Percentiles rank a stretch among this genome's conserved stretches.
Evolutionary conservation across 1,140 invertebrate species (phyloP).

Genomic region (Drosophila erecta): DNA sequence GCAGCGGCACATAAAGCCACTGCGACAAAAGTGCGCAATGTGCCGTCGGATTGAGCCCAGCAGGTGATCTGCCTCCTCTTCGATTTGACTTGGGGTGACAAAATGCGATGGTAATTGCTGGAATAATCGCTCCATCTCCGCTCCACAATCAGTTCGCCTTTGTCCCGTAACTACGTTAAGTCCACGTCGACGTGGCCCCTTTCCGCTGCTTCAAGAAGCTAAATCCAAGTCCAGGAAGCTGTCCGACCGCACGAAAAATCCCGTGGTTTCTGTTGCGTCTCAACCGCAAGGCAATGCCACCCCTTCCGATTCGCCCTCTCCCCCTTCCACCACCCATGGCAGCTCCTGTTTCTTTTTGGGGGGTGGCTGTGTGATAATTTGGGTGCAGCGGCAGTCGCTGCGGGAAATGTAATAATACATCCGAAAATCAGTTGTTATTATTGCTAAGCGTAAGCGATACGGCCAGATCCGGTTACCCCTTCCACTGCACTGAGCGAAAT

Average conservation of each 20-base stretch:
- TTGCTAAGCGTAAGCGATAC: conserved; percentile 78
- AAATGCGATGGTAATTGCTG: conserved; percentile 74
- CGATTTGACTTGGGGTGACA: conserved; percentile 52
- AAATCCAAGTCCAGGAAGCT: conserved; percentile 29
- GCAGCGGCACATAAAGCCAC: neutral
- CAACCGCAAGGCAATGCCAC: conserved; percentile 40
- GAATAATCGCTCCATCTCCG: conserved; percentile 41
- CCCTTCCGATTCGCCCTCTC: neutral
- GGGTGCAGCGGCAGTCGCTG: conserved; percentile 63
- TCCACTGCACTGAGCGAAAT: conserved; percentile 19
- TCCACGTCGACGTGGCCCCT: conserved; percentile 4
- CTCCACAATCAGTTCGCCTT: conserved; percentile 60
- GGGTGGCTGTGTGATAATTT: conserved; percentile 78
- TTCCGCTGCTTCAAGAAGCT: neutral
- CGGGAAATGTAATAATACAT: conserved; percentile 81
- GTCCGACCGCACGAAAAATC: conserved; percentile 10
- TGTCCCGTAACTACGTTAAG: conserved; percentile 66
- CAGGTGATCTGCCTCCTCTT: conserved; percentile 48
- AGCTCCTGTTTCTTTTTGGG: conserved; percentile 15
- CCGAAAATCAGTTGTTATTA: conserved; percentile 81
- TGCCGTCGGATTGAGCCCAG: conserved; percentile 43
- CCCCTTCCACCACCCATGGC: neutral
- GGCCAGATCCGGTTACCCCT: conserved; percentile 30
- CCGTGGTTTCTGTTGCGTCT: conserved; percentile 22
- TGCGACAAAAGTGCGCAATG: conserved; percentile 50